A percentile compares a stretch with the other conserved stretches of the same genome.
Conservation (phyloP, 1,140 invertebrate species). For the Drosophila takahashii region DNA sequence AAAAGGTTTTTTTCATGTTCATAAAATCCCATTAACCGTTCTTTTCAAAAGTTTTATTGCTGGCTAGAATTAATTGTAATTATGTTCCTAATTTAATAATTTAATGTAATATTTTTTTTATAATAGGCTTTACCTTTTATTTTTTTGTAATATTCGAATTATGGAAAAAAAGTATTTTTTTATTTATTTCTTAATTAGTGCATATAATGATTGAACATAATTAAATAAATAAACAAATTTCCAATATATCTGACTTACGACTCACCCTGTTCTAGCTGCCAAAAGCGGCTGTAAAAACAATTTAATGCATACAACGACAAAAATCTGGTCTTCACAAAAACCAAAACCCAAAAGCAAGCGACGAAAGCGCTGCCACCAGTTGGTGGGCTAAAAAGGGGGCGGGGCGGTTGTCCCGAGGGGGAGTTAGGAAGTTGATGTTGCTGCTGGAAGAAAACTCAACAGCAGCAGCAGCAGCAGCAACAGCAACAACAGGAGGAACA, state of each 20-base stretch:
- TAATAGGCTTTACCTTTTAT: no score
- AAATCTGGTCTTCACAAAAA: conserved; percentile 81
- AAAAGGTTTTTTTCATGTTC: no score
- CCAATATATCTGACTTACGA: not conserved
- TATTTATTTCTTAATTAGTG: not conserved
- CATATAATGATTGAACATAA: not conserved
- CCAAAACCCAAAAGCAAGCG: conserved; percentile 62
- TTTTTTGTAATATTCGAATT: no score
- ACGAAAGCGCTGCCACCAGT: conserved; percentile 64
- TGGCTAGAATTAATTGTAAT: no score
- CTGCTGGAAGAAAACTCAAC: conserved; percentile 60
- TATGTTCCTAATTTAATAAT: no score
- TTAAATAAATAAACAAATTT: not conserved
- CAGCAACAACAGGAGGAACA: no score
- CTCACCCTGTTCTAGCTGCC: conserved; percentile 63
- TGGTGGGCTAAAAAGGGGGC: conserved; percentile 14
- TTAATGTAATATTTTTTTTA: no score
- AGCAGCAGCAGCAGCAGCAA: conserved; percentile 16
- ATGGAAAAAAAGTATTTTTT: not conserved
- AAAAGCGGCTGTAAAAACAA: conserved; percentile 82
- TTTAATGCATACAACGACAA: conserved; percentile 83
- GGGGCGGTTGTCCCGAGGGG: conserved; percentile 2
- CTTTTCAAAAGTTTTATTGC: no score
- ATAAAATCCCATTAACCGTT: no score
- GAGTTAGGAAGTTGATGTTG: conserved; percentile 60